Percentiles rank a stretch among this genome's conserved stretches.
These are phyloP conservation scores for Cyanistes caeruleus DNA, from an alignment of 2,113 vertebrate genomes.

Conservation along the genomic window DNA sequence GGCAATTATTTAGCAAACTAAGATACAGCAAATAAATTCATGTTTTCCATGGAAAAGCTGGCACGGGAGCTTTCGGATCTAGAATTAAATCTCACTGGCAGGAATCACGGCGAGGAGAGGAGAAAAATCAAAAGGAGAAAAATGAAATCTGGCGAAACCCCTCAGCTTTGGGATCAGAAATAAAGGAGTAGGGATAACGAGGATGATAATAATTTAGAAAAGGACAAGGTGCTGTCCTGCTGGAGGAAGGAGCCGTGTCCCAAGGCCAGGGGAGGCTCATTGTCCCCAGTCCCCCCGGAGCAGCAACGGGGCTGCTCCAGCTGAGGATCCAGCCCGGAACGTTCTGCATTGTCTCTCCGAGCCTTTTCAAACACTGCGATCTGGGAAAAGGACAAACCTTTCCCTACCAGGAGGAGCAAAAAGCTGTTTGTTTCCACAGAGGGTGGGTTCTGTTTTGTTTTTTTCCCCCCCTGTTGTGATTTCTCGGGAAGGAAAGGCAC, in stretches of 20 bases:
- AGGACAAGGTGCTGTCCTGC: not conserved
- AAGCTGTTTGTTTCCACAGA: not conserved
- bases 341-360: not conserved
- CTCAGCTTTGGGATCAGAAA: not conserved
- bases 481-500: not conserved
- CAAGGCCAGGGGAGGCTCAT: not conserved
- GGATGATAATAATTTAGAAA: rapidly evolving
- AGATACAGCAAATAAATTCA: slow-evolving; percentile 62
- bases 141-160: not conserved
- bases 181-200: rapidly evolving
- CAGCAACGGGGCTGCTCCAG: not conserved
- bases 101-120: slow-evolving; percentile 40
- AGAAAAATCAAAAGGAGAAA: not conserved
- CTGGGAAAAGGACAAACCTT: not conserved
- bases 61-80: slow-evolving; percentile 49
- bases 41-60: slow-evolving; percentile 50
- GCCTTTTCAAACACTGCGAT: not conserved
- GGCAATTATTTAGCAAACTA: slow-evolving; percentile 72
- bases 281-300: not conserved
- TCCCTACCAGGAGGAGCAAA: not conserved
- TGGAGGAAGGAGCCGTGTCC: not conserved
- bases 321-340: not conserved
- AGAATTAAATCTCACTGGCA: slow-evolving; percentile 48
- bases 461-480: not conserved
- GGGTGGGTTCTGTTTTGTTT: not conserved